Base-by-base conservation (phyloP, 2,888 invertebrate genomes). In the Silvanus unidentatus region DNA sequence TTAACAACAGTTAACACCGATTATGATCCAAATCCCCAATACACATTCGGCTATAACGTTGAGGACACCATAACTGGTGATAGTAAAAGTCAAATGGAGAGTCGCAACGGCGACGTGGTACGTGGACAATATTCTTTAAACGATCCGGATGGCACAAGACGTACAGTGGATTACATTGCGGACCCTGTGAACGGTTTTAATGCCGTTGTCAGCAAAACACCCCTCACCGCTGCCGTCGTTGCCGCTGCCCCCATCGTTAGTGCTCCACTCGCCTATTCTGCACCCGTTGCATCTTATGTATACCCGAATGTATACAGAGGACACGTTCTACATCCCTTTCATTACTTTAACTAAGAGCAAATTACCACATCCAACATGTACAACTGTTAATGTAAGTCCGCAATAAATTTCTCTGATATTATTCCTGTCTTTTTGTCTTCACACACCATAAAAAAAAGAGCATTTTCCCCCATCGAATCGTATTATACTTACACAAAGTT, bases 71-170 rank as follows among this genome's bases (percentile, higher is more conserved):
- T 75, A 39, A 77, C 77, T 52, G 77, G 78, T 12, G 77, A 78
- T 69, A 74, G 62, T 65, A 78, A 78, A 66, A 72, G 71, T 13
- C 82, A 82, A 70, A 78, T 78, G 53, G 82, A 82, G 72, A 78
- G 77, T 50, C 79, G 82, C 49, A 71, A 73, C 53, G 82, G 82
- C 8, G 80, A 80, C 69, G 74, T 74, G 54, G 81, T 82, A 36
- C 76, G 77, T 64, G 80, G 78, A 43, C 70, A 73, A 49, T 78
- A 78, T 69, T 75, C 76, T 14, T 68, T 78, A 37, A 65, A 74
- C 22, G 77, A 77, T 57, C 78, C 81, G 10, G 81, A 82, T 59
- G 81, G 81, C 55, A 78, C 77, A 44, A 76, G 77, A 61, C 77
- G 81, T 52, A 80, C 77, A 15, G 81, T 57, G 8, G 58, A 59